phyloP scores from a whole-genome alignment of 2,888 invertebrate genomes.

The Drosophila mercatorum region DNA sequence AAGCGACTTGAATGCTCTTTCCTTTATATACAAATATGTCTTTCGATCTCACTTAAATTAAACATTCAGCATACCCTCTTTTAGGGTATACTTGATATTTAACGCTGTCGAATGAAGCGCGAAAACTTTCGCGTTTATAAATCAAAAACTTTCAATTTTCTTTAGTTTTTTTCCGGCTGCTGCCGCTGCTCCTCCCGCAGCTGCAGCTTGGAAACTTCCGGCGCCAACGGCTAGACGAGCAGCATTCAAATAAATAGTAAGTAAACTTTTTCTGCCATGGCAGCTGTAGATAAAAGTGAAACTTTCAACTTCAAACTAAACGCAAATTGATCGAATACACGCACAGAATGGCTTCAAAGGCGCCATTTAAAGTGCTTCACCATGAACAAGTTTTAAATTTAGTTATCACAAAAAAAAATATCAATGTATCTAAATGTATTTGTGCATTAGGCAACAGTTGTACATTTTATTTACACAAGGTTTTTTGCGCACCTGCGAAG shows the following conservation, averaged over 20 bases:
- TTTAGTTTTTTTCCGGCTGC: slow-evolving; percentile 47
- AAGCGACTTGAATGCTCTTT: neutral
- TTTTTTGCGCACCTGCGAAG: slow-evolving; percentile 39
- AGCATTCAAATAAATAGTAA: slow-evolving; percentile 36
- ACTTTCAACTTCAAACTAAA: slow-evolving; percentile 55
- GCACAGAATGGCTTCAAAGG: slow-evolving; percentile 12
- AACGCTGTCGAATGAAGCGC: slow-evolving; percentile 52
- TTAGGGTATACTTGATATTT: slow-evolving; percentile 18
- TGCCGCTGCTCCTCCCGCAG: slow-evolving; percentile 9
- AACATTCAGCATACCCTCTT: neutral
- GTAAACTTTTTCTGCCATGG: slow-evolving; percentile 41
- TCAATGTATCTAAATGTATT: slow-evolving; percentile 52
- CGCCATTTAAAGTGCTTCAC: slow-evolving; percentile 23
- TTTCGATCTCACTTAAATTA: neutral
- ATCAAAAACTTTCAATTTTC: slow-evolving; percentile 71
- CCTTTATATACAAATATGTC: neutral
- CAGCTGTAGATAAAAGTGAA: slow-evolving; percentile 54
- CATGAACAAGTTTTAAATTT: slow-evolving; percentile 15
- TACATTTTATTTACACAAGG: slow-evolving; percentile 13
- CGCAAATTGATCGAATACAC: slow-evolving; percentile 64
- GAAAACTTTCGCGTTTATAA: slow-evolving; percentile 66
- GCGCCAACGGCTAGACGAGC: slow-evolving; percentile 62
- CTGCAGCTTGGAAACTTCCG: slow-evolving; percentile 46
- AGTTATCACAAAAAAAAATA: slow-evolving; percentile 31
- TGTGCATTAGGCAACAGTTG: slow-evolving; percentile 56